A percentile compares a stretch with the other conserved stretches of the same genome.
phyloP scores from a whole-genome alignment of 2,797 vertebrate species.

The Setipinna tenuifilis region DNA sequence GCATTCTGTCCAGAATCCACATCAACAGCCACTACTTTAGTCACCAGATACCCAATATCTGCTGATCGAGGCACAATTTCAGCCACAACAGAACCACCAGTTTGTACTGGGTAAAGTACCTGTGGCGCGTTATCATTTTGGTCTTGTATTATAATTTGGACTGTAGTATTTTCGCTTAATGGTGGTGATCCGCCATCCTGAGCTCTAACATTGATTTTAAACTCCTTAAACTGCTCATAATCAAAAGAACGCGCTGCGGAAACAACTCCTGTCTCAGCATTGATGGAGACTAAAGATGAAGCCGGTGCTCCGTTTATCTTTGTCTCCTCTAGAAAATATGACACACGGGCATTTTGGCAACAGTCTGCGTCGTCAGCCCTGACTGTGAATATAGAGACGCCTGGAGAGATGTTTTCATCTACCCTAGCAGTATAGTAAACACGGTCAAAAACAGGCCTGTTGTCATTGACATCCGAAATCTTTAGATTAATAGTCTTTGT shows the following conservation, averaged over 20 bases:
- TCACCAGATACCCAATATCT: constrained; percentile 13
- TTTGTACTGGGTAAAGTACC: constrained; percentile 46
- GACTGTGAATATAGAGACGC: background rate
- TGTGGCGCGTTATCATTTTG: constrained; percentile 47
- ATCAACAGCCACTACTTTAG: constrained; percentile 66
- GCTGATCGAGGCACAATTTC: constrained; percentile 53
- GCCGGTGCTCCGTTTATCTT: constrained; percentile 26
- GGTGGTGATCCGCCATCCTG: constrained; percentile 51
- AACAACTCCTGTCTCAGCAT: constrained; percentile 48
- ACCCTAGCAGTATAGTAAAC: constrained; percentile 9
- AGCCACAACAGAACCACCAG: constrained; percentile 48
- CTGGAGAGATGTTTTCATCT: constrained; percentile 49
- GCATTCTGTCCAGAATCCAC: constrained; percentile 64
- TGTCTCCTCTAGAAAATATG: constrained; percentile 47
- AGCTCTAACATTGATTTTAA: constrained; percentile 43
- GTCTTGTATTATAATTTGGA: constrained; percentile 8
- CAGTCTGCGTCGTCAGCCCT: constrained; percentile 31
- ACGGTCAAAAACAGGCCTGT: constrained; percentile 40
- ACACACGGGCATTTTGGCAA: constrained; percentile 45
- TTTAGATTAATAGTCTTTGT: constrained; percentile 38
- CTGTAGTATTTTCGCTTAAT: constrained; percentile 36
- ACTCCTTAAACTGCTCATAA: constrained; percentile 48
- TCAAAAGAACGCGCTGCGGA: constrained; percentile 47
- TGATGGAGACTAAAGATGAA: constrained; percentile 40
- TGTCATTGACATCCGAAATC: constrained; percentile 54